phyloP scores from a whole-genome alignment of 2,113 vertebrate species.

The Ictalurus furcatus region DNA sequence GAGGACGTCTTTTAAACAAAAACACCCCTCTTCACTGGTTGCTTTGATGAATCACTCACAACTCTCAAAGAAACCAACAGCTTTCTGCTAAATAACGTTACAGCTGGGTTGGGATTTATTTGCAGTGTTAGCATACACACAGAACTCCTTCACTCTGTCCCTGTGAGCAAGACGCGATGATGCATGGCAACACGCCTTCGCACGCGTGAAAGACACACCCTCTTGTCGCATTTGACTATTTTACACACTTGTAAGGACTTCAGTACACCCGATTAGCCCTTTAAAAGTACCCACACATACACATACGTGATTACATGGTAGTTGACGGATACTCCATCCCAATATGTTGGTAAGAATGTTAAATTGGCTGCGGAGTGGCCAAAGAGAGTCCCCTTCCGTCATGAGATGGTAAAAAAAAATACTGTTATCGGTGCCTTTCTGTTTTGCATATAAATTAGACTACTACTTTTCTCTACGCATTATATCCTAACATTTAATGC shows the following conservation, averaged over 20 bases:
- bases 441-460: constrained; percentile 30
- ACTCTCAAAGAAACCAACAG: neutral
- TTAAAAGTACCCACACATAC: neutral
- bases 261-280: neutral
- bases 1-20: neutral
- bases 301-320: neutral
- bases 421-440: neutral
- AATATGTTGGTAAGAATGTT: neutral
- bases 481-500: neutral
- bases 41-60: neutral
- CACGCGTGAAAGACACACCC: neutral
- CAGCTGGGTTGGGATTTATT: neutral
- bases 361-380: neutral
- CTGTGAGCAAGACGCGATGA: neutral
- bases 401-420: neutral
- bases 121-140: neutral
- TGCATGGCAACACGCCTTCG: neutral
- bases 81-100: neutral
- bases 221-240: neutral
- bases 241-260: neutral
- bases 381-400: neutral
- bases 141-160: neutral
- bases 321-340: neutral
- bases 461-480: neutral
- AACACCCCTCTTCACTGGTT: neutral